Conservation (phyloP, 2,888 invertebrate species). For the Eupithecia centaureata region DNA sequence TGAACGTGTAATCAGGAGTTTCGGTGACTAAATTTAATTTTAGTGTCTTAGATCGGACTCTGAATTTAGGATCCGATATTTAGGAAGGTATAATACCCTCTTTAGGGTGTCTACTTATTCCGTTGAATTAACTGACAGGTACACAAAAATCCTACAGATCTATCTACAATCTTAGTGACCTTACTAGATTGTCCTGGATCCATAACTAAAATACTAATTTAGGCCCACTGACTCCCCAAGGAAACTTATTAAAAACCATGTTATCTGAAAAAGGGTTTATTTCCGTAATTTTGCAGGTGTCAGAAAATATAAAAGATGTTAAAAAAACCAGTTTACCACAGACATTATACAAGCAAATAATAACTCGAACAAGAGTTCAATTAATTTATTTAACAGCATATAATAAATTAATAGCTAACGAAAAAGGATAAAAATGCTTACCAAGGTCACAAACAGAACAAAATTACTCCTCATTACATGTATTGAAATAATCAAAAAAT, state of each 20-base stretch:
- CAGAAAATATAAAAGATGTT: not conserved
- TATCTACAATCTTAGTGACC: too few species aligned
- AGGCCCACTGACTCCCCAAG: not conserved
- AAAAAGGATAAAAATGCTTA: not conserved
- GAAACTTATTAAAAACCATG: not conserved
- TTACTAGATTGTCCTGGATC: not conserved
- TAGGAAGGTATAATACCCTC: too few species aligned
- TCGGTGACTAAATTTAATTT: too few species aligned
- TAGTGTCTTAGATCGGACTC: too few species aligned
- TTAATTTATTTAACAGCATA: slow-evolving; percentile 39
- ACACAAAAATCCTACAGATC: too few species aligned
- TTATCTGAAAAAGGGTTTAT: not conserved
- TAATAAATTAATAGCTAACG: not conserved
- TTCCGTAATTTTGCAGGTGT: not conserved
- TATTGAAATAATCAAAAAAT: not conserved
- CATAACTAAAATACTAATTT: not conserved
- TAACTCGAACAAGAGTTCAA: slow-evolving; percentile 26
- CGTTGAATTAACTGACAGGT: too few species aligned
- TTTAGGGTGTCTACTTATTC: too few species aligned
- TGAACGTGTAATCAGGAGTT: too few species aligned
- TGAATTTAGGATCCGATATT: too few species aligned
- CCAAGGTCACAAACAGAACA: not conserved
- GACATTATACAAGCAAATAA: slow-evolving; percentile 22
- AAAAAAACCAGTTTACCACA: not conserved
- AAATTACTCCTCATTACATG: not conserved